These are phyloP conservation scores for Battus philenor DNA, from an alignment of 1,140 invertebrate genomes.

Conservation along the genomic window DNA sequence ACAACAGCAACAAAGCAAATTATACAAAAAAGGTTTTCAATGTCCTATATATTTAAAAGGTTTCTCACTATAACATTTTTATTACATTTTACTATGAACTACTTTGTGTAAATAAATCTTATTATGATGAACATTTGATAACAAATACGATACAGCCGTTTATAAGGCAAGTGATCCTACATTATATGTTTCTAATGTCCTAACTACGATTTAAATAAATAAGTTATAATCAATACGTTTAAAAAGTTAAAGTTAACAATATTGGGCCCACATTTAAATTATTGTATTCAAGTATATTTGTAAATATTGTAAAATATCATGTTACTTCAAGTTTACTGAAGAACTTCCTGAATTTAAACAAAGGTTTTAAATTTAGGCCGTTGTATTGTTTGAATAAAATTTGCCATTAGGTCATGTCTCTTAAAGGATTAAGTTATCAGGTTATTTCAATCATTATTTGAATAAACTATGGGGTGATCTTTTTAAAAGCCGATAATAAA, in stretches of 20 bases:
- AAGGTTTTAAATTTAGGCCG: too few relatives aligned
- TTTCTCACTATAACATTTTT: conserved; percentile 25
- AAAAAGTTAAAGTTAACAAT: not conserved
- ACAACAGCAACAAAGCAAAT: conserved; percentile 9
- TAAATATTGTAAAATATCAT: too few relatives aligned
- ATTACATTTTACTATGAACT: conserved; percentile 11
- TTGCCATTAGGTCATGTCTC: too few relatives aligned
- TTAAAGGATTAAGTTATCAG: too few relatives aligned
- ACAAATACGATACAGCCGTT: conserved; percentile 32
- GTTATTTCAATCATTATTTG: too few relatives aligned
- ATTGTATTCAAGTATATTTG: conserved; percentile 1
- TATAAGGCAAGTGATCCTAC: conserved; percentile 45
- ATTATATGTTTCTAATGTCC: conserved; percentile 1
- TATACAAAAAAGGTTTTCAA: conserved; percentile 8
- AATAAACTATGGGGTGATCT: too few relatives aligned
- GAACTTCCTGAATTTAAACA: too few relatives aligned
- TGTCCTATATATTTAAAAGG: too few relatives aligned
- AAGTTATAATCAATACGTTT: conserved; percentile 2
- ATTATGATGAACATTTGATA: conserved; percentile 20
- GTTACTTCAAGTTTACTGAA: too few relatives aligned
- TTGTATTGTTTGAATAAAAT: too few relatives aligned
- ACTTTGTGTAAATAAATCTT: conserved; percentile 27
- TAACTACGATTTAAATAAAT: not conserved
- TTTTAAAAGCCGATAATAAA: too few relatives aligned
- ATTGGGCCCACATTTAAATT: conserved; percentile 9